Evolutionary conservation across 2,888 invertebrate species (phyloP).

Genomic region (Cosmorhoe ocellata): DNA sequence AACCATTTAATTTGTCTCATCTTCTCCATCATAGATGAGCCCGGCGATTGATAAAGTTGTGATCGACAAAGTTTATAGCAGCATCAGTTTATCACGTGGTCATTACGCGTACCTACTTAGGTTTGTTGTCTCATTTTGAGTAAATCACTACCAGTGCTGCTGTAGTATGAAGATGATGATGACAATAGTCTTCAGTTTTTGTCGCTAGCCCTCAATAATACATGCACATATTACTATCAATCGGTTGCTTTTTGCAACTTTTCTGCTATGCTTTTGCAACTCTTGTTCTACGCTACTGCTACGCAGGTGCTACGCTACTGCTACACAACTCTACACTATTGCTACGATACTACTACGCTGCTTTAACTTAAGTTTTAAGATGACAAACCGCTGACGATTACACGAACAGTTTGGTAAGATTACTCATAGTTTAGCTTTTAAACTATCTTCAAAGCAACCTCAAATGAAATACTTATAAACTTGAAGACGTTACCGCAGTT

Average conservation of each 20-base stretch:
- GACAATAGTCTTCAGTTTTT: too few relatives aligned
- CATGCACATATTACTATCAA: too few relatives aligned
- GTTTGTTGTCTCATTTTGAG: too few relatives aligned
- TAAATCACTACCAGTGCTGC: too few relatives aligned
- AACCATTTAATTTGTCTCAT: too few relatives aligned
- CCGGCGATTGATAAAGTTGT: conserved; percentile 70
- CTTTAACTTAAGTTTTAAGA: not conserved
- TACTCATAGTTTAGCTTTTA: too few relatives aligned
- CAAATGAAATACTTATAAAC: conserved; percentile 30
- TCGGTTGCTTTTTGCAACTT: too few relatives aligned
- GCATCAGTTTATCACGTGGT: conserved; percentile 48
- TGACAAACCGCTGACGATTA: not conserved
- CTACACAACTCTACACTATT: not conserved
- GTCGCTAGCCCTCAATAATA: too few relatives aligned
- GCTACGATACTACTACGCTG: not conserved
- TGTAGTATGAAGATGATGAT: too few relatives aligned
- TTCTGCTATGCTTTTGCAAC: too few relatives aligned
- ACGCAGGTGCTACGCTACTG: not conserved
- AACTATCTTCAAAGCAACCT: conserved; percentile 42
- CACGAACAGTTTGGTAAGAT: too few relatives aligned
- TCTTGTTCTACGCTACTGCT: not conserved
- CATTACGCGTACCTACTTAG: conserved; percentile 6
- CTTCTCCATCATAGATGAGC: conserved; percentile 36
- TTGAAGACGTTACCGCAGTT: conserved; percentile 30
- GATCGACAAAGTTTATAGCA: conserved; percentile 68